Evolutionary conservation across 2,797 vertebrate genomes (phyloP), one percentile per base, ranked within the genome.

Genomic region (Decapterus maruadsi): DNA sequence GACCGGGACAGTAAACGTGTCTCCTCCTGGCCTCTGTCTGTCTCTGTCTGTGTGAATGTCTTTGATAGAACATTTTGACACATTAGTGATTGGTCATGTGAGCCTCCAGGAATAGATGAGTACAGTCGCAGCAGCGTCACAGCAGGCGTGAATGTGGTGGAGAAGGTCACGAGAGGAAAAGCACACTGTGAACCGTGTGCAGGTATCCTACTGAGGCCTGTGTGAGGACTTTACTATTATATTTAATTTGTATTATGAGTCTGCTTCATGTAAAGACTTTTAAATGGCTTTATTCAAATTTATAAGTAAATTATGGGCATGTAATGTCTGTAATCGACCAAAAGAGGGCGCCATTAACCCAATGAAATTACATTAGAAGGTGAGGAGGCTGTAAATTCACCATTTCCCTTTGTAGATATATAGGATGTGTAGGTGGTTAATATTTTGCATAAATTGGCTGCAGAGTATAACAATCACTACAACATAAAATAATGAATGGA

Each of bases 91-190:
- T 34, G 19, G 68, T 83, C 80, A 85, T 38, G 69, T 77, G 78
- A 84, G 26, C 81, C 11, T 73, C 82, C 84, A 76, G 40, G 67
- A 90, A 85, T 90, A 88, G 80, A 10, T 40, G 19, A 7, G 53
- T n/a, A 14, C 57, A 19, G 45, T 17, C n/a, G 66, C 66, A 78
- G 55, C n/a, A 69, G 76, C 16, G 45, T 14, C 26, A 68, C 63
- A 76, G 55, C n/a, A 67, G 74, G 65, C 57, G 63, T 60, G 50
- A 68, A 51, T 4, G 31, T 16, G 22, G 57, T 17, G 16, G 51
- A 72, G 16, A 76, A 46, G 77, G 80, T 78, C 72, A 76, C 54
- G 9, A n/a, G 80, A 40, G 58, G 22, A 8, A 38, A 26, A 64
- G 14, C 62, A n/a, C 34, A 22, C 10, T 13, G 54, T 42, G 22